Evolutionary conservation across 2,113 vertebrate species (phyloP).

Genomic region (Indicator maculatus): DNA sequence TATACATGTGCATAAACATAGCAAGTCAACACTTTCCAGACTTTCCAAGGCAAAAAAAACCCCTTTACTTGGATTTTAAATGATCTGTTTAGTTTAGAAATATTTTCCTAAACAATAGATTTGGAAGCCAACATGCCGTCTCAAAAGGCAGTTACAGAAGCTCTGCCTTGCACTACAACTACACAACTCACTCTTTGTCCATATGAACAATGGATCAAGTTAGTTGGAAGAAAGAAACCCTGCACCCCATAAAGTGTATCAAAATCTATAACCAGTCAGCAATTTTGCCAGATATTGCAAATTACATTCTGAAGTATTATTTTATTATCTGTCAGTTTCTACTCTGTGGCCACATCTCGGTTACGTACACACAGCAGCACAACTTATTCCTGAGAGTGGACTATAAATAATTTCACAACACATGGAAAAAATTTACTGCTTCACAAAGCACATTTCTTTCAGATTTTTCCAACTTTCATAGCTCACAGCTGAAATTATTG

Average conservation of each 20-base stretch:
- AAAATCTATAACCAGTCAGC: neutral
- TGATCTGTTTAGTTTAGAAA: neutral
- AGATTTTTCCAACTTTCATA: slow-evolving; percentile 48
- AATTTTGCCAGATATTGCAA: slow-evolving; percentile 10
- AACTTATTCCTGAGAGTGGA: slow-evolving; percentile 2
- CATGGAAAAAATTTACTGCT: slow-evolving; percentile 47
- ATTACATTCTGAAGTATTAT: neutral
- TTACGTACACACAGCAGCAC: neutral
- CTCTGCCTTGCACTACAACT: neutral
- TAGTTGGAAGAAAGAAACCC: neutral
- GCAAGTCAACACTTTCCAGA: neutral
- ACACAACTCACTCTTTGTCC: neutral
- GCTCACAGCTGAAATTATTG: slow-evolving; percentile 8
- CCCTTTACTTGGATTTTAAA: neutral
- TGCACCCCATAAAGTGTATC: neutral
- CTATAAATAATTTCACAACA: slow-evolving; percentile 51
- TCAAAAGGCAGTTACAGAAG: neutral
- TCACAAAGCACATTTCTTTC: slow-evolving; percentile 42
- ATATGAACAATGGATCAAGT: neutral
- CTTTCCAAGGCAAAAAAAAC: neutral
- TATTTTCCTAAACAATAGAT: neutral
- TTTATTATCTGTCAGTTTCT: slow-evolving; percentile 17
- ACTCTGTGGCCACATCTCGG: neutral
- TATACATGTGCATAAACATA: neutral
- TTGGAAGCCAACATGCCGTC: neutral